phyloP scores from a whole-genome alignment of 2,888 invertebrate species.

The Drosophila cognata region DNA sequence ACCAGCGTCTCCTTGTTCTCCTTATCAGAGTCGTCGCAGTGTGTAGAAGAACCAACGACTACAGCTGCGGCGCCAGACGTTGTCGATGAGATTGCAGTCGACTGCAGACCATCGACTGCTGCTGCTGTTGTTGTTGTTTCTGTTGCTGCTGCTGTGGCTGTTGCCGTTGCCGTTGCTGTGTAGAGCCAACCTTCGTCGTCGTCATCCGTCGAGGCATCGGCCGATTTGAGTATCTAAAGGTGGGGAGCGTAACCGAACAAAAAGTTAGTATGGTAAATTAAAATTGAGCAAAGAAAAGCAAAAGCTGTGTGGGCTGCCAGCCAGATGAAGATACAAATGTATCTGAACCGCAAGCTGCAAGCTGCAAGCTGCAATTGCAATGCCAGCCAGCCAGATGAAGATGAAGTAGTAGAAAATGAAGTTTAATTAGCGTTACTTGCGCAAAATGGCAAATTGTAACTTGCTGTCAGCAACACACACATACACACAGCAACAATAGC shows the following conservation, averaged over 20 bases:
- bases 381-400: conserved; percentile 56
- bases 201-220: conserved; percentile 88
- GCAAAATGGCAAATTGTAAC: conserved; percentile 81
- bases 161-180: conserved; percentile 71
- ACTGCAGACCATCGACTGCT: conserved; percentile 78
- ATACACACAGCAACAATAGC: conserved; percentile 7
- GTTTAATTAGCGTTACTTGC: conserved; percentile 83
- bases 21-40: conserved; percentile 84
- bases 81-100: conserved; percentile 79
- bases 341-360: conserved; percentile 7
- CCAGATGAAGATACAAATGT: conserved; percentile 25
- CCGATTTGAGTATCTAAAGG: conserved; percentile 83
- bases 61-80: conserved; percentile 53
- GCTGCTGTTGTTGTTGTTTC: conserved; percentile 33
- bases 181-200: conserved; percentile 86
- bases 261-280: conserved; percentile 52
- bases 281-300: conserved; percentile 52
- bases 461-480: conserved; percentile 52
- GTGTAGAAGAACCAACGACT: conserved; percentile 23
- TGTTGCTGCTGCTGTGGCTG: conserved; percentile 49
- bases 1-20: conserved; percentile 83
- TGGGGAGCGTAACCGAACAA: conserved; percentile 11
- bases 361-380: conserved; percentile 15
- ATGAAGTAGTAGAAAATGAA: conserved; percentile 81
- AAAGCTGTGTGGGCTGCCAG: conserved; percentile 50